Evolutionary conservation across 2,888 invertebrate species (phyloP), one percentile per base, ranked within the genome.

Genomic region (Nephrotoma guestfalica): DNA sequence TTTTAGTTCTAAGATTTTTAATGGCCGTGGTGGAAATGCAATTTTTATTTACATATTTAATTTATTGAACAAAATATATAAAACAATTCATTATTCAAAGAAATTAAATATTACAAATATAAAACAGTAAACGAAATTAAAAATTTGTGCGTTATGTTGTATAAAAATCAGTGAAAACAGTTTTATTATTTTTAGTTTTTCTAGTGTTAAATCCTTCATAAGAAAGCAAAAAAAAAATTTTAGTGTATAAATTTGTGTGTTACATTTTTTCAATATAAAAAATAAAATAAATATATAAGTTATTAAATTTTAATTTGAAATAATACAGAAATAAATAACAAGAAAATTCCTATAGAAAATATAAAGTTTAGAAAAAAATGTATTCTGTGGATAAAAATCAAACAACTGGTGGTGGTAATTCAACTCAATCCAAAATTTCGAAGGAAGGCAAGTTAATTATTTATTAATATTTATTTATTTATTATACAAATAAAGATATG

Each of bases 381-480:
- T 95, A 95, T 92, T 94, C 95, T 91, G 93, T 94, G 93, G 94
- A 94, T 93, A 95, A 95, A 93, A 94, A 94, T 92, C 94, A 94
- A 92, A 93, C 93, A 93, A 95, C 94, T 94, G 94, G 93, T 93
- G 94, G 93, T 93, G 94, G 93, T 93, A 90, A 94, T 91, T 94
- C 94, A 92, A 93, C 93, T 92, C 92, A 94, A 91, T 94, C 94
- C 93, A 94, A 93, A 93, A 92, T 91, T 90, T 93, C 94, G 93
- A 95, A 95, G 94, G 95, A 95, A 93, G 95, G 95, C 95, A 93
- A 94, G 95, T 93, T n/a, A 51, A 51, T 41, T 86, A 30, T 45
- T 86, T 45, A 86, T 40, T 30, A 30, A 18, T 30, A 11, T 45
- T 6, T 42, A 41, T n/a, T 57, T 57, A 57, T 6, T 30, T 71